Evolutionary conservation across 30 jellyfish, hydroid and myxozoan genomes (phyloP).

Genomic region (Hydractinia echinata): DNA sequence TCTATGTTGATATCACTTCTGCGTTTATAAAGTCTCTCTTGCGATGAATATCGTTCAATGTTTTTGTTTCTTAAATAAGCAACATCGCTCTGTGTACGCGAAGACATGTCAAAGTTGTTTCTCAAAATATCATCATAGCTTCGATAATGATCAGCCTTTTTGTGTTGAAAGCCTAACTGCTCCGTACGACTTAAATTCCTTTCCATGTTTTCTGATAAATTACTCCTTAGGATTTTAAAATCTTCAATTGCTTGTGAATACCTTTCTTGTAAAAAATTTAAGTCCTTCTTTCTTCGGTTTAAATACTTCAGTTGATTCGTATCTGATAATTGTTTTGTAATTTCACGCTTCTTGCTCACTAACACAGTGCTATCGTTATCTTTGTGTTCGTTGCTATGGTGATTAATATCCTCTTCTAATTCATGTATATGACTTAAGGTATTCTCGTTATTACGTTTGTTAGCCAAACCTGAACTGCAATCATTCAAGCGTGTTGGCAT

Average conservation of each 20-base stretch:
- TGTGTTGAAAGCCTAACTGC: background rate
- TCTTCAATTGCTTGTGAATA: slow-evolving; percentile 32
- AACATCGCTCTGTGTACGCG: slow-evolving; percentile 26
- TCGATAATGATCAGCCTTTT: slow-evolving; percentile 23
- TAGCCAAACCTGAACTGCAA: background rate
- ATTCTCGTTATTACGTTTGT: background rate
- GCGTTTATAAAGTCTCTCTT: slow-evolving; percentile 24
- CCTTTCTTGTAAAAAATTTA: slow-evolving; percentile 19
- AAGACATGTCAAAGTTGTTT: background rate
- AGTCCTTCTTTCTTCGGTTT: background rate
- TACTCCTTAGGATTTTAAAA: slow-evolving; percentile 22
- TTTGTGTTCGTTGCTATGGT: background rate
- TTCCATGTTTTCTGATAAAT: slow-evolving; percentile 33
- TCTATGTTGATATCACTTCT: slow-evolving; percentile 24
- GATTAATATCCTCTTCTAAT: background rate
- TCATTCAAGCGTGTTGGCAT: slow-evolving; percentile 8
- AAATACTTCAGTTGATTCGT: background rate
- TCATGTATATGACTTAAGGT: slow-evolving; percentile 9
- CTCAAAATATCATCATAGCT: slow-evolving; percentile 9
- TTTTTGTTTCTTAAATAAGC: slow-evolving; percentile 1
- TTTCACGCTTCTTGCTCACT: slow-evolving; percentile 26
- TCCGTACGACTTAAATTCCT: slow-evolving; percentile 25
- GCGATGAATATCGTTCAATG: slow-evolving; percentile 25
- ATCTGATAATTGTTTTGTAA: slow-evolving; percentile 14
- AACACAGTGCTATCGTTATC: slow-evolving; percentile 2